Evolutionary conservation across 2,797 vertebrate genomes (phyloP), one percentile per base, ranked within the genome.

Genomic region (Antrozous pallidus): DNA sequence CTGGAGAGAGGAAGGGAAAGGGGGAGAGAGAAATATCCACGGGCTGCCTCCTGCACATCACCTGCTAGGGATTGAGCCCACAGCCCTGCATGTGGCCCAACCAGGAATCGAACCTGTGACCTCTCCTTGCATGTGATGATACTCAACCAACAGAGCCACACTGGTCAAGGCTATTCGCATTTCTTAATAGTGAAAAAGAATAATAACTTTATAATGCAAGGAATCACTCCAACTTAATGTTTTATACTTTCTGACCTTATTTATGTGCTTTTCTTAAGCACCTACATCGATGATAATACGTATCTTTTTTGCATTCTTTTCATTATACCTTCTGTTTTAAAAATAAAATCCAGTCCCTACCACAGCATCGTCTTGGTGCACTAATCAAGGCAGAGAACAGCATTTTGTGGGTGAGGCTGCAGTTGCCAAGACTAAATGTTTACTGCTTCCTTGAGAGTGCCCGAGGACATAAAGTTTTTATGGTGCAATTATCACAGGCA

Each of bases 401-500:
- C 16, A 28, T 78, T 92, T 87, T 70, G 69, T 61, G 61, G 78
- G 78, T 69, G 45, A 92, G 63, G 33, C 47, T 26, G 6, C 14
- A n/a, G 33, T 85, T 88, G 85, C 74, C 85, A 82, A 94, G 63
- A 79, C 85, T 69, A 84, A 83, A 74, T 95, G 92, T 92, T 95
- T 92, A 90, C 93, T 92, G 91, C 88, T 94, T 88, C 85, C 42
- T 74, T 90, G 20, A 47, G 36, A 51, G 77, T 92, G 93, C 85
- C 93, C 85, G 78, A 81, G 91, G 84, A 93, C 74, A 70, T 92
- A 74, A 92, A 85, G 88, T 86, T 95, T 95, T 95, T 94, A 96
- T 17, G 90, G 88, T 92, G 82, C 81, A 95, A 90, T 96, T 96
- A 94, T 95, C 95, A 80, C 85, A 92, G 94, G 85, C 70, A 85